Evolutionary conservation across 1,140 invertebrate species (phyloP).

Genomic region (Drosophila watanabei): DNA sequence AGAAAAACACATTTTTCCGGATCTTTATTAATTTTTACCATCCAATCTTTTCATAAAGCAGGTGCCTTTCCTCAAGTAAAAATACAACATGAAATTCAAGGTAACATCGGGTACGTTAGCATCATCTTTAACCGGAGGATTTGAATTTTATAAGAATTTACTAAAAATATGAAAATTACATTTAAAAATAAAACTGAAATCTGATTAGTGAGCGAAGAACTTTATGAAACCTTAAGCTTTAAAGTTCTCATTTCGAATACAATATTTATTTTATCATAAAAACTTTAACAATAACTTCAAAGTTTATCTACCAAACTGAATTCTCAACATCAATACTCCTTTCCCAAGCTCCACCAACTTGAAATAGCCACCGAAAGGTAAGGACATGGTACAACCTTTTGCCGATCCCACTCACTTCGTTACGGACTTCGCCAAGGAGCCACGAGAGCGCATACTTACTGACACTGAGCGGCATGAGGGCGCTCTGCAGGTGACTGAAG

Average conservation of each 20-base stretch:
- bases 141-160: too few species aligned
- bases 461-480: conserved; percentile 81
- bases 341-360: conserved; percentile 3
- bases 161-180: not conserved
- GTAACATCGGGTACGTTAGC: not conserved
- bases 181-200: not conserved
- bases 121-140: not conserved
- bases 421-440: conserved; percentile 1
- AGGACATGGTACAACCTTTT: conserved; percentile 28
- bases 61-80: not conserved
- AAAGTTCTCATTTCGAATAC: not conserved
- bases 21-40: not conserved
- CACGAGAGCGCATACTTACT: conserved; percentile 76
- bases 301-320: not conserved
- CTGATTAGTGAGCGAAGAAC: not conserved
- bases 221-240: not conserved
- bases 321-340: not conserved
- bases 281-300: not conserved
- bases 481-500: conserved; percentile 83
- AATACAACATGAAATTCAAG: too few species aligned
- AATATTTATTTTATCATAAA: not conserved
- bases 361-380: conserved; percentile 4
- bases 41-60: not conserved
- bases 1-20: not conserved
- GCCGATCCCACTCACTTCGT: conserved; percentile 1